These are phyloP conservation scores for Scalopus aquaticus DNA, from an alignment of 2,113 vertebrate genomes.

Conservation along the genomic window DNA sequence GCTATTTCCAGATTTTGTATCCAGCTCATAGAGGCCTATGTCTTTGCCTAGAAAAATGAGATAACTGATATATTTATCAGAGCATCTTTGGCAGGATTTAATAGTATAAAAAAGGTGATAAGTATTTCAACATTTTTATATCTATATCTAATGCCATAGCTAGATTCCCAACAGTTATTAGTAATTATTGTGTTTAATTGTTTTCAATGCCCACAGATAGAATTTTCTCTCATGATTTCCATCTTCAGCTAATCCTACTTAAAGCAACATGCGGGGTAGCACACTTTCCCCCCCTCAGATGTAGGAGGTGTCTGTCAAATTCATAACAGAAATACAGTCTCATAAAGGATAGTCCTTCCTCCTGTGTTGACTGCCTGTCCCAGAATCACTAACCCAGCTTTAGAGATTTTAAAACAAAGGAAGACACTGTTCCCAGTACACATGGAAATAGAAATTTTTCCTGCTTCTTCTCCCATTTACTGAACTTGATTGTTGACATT, in stretches of 20 bases:
- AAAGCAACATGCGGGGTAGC: neutral
- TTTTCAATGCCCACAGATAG: neutral
- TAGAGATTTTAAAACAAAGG: neutral
- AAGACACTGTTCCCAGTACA: neutral
- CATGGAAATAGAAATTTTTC: neutral
- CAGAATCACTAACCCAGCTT: neutral
- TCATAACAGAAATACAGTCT: neutral
- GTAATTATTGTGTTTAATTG: neutral
- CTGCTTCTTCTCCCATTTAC: neutral
- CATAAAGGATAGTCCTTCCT: slow-evolving; percentile 27
- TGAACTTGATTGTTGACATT: neutral
- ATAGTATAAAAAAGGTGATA: neutral
- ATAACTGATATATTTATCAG: neutral
- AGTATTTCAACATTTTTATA: neutral
- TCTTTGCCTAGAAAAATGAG: neutral
- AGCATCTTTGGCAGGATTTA: neutral
- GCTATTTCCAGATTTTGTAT: neutral
- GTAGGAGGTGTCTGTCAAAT: neutral
- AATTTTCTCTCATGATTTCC: neutral
- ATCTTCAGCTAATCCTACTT: neutral
- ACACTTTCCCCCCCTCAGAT: neutral
- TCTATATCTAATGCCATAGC: neutral
- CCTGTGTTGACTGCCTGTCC: neutral
- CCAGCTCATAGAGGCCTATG: neutral
- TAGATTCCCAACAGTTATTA: neutral